phyloP scores from a whole-genome alignment of 2,113 vertebrate genomes.

The Calonectris borealis region DNA sequence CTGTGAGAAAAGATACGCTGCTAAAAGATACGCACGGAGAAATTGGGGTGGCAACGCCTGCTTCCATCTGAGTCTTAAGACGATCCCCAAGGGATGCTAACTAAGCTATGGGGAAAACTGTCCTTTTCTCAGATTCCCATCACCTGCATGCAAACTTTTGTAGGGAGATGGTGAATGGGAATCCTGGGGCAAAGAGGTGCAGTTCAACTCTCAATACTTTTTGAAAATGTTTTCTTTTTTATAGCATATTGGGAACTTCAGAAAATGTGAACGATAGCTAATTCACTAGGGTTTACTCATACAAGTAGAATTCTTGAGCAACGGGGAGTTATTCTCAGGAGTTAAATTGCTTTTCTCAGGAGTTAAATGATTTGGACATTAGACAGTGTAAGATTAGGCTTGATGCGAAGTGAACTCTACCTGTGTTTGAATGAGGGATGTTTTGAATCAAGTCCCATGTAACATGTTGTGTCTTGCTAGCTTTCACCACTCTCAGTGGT shows the following conservation, averaged over 20 bases:
- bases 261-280: background rate
- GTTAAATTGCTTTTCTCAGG: background rate
- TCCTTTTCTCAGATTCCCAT: background rate
- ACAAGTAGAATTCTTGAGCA: background rate
- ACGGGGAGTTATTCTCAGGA: background rate
- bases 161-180: background rate
- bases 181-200: background rate
- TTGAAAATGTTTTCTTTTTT: background rate
- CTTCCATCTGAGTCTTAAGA: background rate
- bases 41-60: background rate
- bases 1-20: background rate
- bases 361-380: background rate
- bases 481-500: background rate
- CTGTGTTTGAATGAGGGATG: background rate
- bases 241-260: background rate
- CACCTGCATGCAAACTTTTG: background rate
- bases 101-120: background rate
- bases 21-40: background rate
- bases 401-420: background rate
- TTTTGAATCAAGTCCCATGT: background rate
- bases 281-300: background rate
- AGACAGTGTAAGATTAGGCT: background rate
- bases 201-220: background rate
- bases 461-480: background rate
- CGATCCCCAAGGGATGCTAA: rapidly evolving